Evolutionary conservation across 2,797 vertebrate genomes (phyloP), one percentile per base, ranked within the genome.

Genomic region (Monodelphis domestica): DNA sequence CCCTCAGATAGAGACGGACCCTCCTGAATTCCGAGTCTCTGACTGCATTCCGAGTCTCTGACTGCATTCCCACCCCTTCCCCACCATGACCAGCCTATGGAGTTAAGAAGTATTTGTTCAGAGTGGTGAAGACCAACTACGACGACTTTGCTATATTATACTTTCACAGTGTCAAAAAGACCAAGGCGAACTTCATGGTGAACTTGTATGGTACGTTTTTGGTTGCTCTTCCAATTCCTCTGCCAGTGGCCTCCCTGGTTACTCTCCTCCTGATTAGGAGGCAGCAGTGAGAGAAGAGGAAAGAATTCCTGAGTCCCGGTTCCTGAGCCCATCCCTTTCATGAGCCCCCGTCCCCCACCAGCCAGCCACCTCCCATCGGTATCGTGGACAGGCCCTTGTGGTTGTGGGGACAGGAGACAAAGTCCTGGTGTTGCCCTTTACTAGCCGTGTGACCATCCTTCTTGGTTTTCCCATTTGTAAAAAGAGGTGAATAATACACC

Each of bases 181-280:
- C 88, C 0, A 63, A 97, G 11, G 56, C 95, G 54, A 98, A 97
- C 33, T 96, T 97, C 15, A 98, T 99, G 97, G 98, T 98, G 97
- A 99, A 99, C 91, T 98, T 99, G 29, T 99, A 99, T 5, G 98
- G 99, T 99, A 98, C 0, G 97, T 95, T 17, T 84, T 84, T 50
- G 26, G 70, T 24, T 78, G 70, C 21, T 78, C 45, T 7, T 45
- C 70, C 70, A 78, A 26, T 84, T 45, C 70, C 38, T 84, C 9
- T 26, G 38, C 70, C 11, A 21, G 21, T 10, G 21, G 7, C 6
- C 45, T 78, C 63, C n/a, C 38, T 38, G 63, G 70, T 38, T 9
- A 12, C 3, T 78, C 12, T 84, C 38, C 70, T 45, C 33, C 57
- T 53, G 9, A 9, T 2, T 6, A 3, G 57, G 28, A 21, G 90